phyloP scores from a whole-genome alignment of 2,888 invertebrate species.

The Protonemura montana region DNA sequence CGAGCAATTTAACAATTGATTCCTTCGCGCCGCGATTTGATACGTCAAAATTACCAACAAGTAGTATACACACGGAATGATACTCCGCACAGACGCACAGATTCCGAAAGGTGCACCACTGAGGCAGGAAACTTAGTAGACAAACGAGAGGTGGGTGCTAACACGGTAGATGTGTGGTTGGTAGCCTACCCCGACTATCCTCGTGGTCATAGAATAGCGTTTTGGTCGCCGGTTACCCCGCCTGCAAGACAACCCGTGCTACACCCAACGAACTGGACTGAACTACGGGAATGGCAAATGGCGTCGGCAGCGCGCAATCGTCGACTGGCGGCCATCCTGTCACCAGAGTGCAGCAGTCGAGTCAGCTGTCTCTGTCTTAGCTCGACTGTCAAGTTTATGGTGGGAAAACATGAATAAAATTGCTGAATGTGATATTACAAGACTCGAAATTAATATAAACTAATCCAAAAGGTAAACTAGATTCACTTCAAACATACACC shows the following conservation, averaged over 20 bases:
- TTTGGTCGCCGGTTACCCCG: constrained; percentile 22
- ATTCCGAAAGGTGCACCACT: neutral
- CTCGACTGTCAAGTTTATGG: neutral
- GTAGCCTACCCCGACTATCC: constrained; percentile 15
- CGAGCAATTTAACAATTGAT: constrained; percentile 27
- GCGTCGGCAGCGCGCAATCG: constrained; percentile 36
- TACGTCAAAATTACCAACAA: constrained; percentile 20
- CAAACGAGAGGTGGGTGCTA: neutral
- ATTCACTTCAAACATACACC: too few species aligned
- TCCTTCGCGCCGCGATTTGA: neutral
- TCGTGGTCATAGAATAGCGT: constrained; percentile 25
- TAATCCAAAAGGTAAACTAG: neutral
- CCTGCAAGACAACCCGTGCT: constrained; percentile 24
- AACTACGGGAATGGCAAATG: constrained; percentile 14
- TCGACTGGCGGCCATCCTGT: constrained; percentile 1
- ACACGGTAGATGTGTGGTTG: neutral
- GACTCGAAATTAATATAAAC: neutral
- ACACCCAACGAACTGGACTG: constrained; percentile 30
- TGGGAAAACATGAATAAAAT: neutral
- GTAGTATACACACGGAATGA: constrained; percentile 10
- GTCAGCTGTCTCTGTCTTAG: neutral
- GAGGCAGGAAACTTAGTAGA: neutral
- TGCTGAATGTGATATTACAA: neutral
- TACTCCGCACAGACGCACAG: constrained; percentile 1
- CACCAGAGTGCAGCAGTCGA: constrained; percentile 7